These are phyloP conservation scores for Falco peregrinus DNA, from an alignment of 2,797 vertebrate genomes.

Conservation along the genomic window DNA sequence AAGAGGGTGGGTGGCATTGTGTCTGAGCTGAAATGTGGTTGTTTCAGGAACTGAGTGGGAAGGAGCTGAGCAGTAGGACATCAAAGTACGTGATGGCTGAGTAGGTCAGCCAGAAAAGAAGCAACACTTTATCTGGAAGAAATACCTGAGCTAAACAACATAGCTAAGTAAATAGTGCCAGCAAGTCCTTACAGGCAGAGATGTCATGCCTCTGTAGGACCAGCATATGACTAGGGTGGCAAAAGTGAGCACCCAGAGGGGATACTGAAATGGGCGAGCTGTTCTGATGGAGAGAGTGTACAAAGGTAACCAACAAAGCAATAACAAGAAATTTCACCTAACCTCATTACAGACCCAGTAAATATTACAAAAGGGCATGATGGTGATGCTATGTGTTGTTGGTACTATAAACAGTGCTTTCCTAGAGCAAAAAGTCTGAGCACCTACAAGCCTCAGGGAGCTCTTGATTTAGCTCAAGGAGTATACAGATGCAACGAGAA, in stretches of 20 bases:
- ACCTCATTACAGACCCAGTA: no score
- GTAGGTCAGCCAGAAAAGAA: not conserved
- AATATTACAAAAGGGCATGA: not conserved
- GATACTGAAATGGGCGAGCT: not conserved
- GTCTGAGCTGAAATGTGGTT: not conserved
- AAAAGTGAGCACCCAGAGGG: not conserved
- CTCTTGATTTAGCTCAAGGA: not conserved
- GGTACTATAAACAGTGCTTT: not conserved
- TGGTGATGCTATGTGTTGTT: not conserved
- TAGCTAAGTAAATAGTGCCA: not conserved
- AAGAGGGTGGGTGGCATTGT: fast-evolving
- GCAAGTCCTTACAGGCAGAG: not conserved
- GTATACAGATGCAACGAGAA: not conserved
- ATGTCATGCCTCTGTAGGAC: not conserved
- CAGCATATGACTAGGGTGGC: not conserved
- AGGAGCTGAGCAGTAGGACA: not conserved
- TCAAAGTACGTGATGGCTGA: not conserved
- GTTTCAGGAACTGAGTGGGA: not conserved
- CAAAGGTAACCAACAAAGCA: not conserved
- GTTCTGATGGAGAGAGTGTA: not conserved
- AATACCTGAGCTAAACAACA: not conserved
- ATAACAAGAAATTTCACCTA: not conserved
- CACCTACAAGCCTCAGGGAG: not conserved
- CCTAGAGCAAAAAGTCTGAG: not conserved
- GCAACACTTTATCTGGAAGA: not conserved